Base-by-base conservation (phyloP, 2,113 vertebrate species). In the Sebastes schlegelii region DNA sequence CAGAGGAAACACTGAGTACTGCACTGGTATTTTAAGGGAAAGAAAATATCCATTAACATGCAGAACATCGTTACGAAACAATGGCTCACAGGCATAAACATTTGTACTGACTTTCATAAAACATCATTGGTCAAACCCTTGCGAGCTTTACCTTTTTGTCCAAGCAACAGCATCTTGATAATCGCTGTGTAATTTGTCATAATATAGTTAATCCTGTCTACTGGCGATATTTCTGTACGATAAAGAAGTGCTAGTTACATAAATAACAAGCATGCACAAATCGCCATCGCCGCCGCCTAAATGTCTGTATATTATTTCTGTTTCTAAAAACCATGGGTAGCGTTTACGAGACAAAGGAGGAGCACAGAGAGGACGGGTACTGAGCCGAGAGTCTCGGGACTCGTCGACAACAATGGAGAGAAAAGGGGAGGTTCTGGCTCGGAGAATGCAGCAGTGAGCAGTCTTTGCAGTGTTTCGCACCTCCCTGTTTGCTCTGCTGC, bases 391-490 rank as follows among this genome's bases (percentile, higher is more conserved):
- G 72, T 87, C 84, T 86, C 49, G 23, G 78, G 91, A 90, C 74
- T 83, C 55, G 26, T 76, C 64, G 54, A 81, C 77, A 89, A 90
- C 86, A 91, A 93, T 83, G 78, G 84, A 84, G 82, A 82, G 77
- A 40, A 23, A 80, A 92, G 79, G 88, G 87, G 86, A 85, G 91
- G 85, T 63, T 89, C 88, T 84, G 88, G 80, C 82, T 87, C 40
- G 16, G 78, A 74, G 74, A 90, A 86, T 91, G 85, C 90, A 90
- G 90, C 91, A 91, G 88, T 81, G 90, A 90, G 88, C 70, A 86
- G 91, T 67, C 86, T 87, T 88, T 90, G 90, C 91, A 81, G 91
- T 87, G 79, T 87, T 86, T 82, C 65, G 63, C 82, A 77, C 86
- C 70, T 80, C 79, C 74, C 82, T 87, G 77, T 83, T 88, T 71